Conservation (phyloP, 2,113 vertebrate species). For the Plotosus lineatus region DNA sequence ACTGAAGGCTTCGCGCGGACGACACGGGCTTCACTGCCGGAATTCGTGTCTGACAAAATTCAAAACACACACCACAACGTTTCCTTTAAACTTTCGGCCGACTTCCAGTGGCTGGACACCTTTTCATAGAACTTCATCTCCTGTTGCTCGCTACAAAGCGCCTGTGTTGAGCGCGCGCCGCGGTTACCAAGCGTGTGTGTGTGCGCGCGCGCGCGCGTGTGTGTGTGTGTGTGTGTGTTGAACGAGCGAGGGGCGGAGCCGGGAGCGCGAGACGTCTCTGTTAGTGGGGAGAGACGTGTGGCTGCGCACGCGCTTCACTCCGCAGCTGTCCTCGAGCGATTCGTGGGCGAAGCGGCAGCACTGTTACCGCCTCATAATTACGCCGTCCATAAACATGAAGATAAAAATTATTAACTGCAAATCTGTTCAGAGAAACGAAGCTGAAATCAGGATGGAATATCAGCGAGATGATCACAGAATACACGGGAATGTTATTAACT, state of each 20-base stretch:
- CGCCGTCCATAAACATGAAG: too few species aligned
- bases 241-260: constrained; percentile 69
- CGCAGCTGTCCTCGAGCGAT: constrained; percentile 23
- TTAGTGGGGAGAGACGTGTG: constrained; percentile 75
- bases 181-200: constrained; percentile 70
- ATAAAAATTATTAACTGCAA: too few species aligned
- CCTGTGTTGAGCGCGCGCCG: constrained; percentile 61
- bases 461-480: too few species aligned
- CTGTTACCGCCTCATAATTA: neutral
- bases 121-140: constrained; percentile 67
- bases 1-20: constrained; percentile 70
- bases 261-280: constrained; percentile 73
- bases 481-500: too few species aligned
- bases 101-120: constrained; percentile 67
- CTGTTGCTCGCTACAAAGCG: constrained; percentile 73
- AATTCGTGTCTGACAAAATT: constrained; percentile 71
- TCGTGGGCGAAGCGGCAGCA: neutral
- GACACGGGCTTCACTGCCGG: constrained; percentile 69
- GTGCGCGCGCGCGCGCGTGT: constrained; percentile 74
- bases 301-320: constrained; percentile 73
- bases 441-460: too few species aligned
- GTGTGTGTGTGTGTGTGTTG: constrained; percentile 71
- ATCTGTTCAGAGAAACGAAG: too few species aligned
- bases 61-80: constrained; percentile 57
- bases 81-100: constrained; percentile 69